A percentile compares a stretch with the other conserved stretches of the same genome.
Evolutionary conservation across 2,888 invertebrate genomes (phyloP).

Genomic region (Andrena bucephala): DNA sequence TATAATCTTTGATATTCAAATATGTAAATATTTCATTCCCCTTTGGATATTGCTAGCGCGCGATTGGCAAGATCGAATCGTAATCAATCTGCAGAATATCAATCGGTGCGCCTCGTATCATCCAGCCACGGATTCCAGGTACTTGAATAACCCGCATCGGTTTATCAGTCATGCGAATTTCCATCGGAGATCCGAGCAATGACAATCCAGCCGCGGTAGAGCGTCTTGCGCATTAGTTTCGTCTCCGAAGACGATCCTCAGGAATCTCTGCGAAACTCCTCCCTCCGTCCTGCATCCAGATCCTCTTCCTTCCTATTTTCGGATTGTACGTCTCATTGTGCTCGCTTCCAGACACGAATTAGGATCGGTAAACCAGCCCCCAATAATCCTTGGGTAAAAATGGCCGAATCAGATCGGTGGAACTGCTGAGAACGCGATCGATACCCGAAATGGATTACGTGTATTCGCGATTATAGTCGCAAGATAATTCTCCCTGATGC

Average conservation of each 20-base stretch:
- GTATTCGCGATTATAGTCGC: slow-evolving; percentile 19
- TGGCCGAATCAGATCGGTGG: slow-evolving; percentile 48
- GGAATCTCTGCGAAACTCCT: slow-evolving; percentile 29
- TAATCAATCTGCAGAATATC: slow-evolving; percentile 41
- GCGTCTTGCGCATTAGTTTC: slow-evolving; percentile 47
- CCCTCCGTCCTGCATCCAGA: slow-evolving; percentile 16
- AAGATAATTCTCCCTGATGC: background rate
- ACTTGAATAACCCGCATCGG: slow-evolving; percentile 48
- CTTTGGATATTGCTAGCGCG: background rate
- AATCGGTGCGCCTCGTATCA: slow-evolving; percentile 24
- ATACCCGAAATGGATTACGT: slow-evolving; percentile 23
- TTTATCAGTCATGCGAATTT: slow-evolving; percentile 63
- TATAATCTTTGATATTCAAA: slow-evolving; percentile 55
- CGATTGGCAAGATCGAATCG: slow-evolving; percentile 17
- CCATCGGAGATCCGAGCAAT: slow-evolving; percentile 55
- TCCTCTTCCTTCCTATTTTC: slow-evolving; percentile 49
- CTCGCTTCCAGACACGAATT: slow-evolving; percentile 62
- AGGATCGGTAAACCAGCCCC: slow-evolving; percentile 62
- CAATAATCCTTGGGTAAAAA: slow-evolving; percentile 61
- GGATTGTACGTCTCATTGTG: slow-evolving; percentile 50
- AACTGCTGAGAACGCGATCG: slow-evolving; percentile 7
- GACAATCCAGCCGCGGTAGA: slow-evolving; percentile 55
- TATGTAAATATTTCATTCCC: slow-evolving; percentile 20
- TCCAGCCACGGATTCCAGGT: slow-evolving; percentile 33
- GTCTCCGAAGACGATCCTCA: slow-evolving; percentile 23